Percentiles rank a stretch among this genome's conserved stretches.
phyloP scores from a whole-genome alignment of 2,113 vertebrate species.

The Aspiorhynchus laticeps region DNA sequence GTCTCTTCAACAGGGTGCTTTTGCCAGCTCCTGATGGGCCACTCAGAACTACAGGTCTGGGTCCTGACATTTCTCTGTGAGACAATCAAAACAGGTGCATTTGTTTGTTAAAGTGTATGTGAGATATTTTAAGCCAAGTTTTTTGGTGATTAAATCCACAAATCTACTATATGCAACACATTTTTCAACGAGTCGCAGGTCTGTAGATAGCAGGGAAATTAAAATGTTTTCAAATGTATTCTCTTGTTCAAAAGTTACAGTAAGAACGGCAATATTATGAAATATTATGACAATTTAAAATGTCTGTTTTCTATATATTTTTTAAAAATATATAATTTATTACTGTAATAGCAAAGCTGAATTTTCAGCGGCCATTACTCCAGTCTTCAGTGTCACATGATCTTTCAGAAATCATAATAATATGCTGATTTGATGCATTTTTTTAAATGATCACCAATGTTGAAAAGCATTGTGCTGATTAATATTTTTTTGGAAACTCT shows the following conservation, averaged over 20 bases:
- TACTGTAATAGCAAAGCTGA: neutral
- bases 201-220: neutral
- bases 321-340: neutral
- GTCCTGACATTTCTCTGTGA: conserved; percentile 84
- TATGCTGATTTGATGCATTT: neutral
- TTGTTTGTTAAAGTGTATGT: neutral
- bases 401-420: neutral
- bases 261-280: neutral
- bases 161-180: neutral
- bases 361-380: neutral
- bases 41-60: conserved; percentile 91
- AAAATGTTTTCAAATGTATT: neutral
- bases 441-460: neutral
- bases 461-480: neutral
- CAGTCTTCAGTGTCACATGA: neutral
- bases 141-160: neutral
- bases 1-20: conserved; percentile 91
- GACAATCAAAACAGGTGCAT: neutral
- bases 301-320: neutral
- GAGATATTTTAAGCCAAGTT: neutral
- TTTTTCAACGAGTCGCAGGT: neutral
- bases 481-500: neutral
- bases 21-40: conserved; percentile 96
- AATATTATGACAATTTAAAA: neutral
- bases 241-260: neutral